Base-by-base conservation (phyloP, 2,797 vertebrate genomes). In the Sebastes itinus region DNA sequence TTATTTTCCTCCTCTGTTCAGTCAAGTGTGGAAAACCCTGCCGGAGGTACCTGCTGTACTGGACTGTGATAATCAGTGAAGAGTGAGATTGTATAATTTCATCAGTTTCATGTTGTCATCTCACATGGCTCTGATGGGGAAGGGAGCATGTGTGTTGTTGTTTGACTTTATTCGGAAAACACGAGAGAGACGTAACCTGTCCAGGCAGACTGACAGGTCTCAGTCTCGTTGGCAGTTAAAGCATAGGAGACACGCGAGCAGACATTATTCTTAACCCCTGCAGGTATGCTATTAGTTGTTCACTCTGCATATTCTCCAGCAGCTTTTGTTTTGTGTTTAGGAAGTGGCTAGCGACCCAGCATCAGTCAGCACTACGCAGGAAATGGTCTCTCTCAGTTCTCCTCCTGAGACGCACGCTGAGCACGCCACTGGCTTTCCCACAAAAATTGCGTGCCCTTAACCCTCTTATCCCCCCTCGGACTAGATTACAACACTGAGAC, bases 141-240 rank as follows among this genome's bases (percentile, higher is more conserved):
- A 67, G 55, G 79, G 64, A 87, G 42, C 77, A 80, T 49, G 56
- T 13, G 27, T 65, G 78, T 72, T 72, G 64, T 67, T 72, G 77
- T 79, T 20, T 56, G 71, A 71, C 52, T 28, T 81, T 86, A 68
- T 83, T 66, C 2, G 69, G 81, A 82, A 83, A 54, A 75, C 63
- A 86, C 12, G 13, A 62, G 79, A 86, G 84, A 89, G 74, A 84
- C 3, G 46, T 77, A 96, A 96, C 96, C 90, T 73, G 95, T 95
- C 93, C 16, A 94, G 93, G 95, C 95, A 91, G 96, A 95, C 77
- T 22, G 85, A 95, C 95, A 91, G 92, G 96, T 96, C 92, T 87
- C 84, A 35, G 52, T 23, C 33, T 72, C 10, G 55, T 81, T 91
- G 93, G 83, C 94, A 82, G 92, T 94, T 95, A 80, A 77, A 76